These are phyloP conservation scores for Corynorhinus townsendii DNA, from an alignment of 2,113 vertebrate genomes.

Conservation along the genomic window DNA sequence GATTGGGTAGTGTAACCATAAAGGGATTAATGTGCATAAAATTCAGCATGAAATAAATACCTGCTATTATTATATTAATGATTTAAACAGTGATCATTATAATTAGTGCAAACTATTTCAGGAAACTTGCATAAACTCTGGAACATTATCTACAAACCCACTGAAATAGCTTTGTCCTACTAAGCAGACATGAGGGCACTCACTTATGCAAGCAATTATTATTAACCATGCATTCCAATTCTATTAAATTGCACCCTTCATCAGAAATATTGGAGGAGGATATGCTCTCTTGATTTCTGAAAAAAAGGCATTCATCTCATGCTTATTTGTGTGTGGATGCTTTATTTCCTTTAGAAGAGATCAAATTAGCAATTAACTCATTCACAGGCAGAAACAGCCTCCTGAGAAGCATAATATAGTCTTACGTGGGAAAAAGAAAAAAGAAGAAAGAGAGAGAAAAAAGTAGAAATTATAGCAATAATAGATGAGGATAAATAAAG, in stretches of 20 bases:
- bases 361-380: conserved; percentile 66
- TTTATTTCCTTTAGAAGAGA: conserved; percentile 56
- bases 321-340: conserved; percentile 54
- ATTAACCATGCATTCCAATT: conserved; percentile 52
- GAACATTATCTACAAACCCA: neutral
- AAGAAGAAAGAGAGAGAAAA: neutral
- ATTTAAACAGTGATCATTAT: neutral
- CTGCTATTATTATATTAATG: conserved; percentile 14
- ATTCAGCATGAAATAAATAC: neutral
- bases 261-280: conserved; percentile 47
- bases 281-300: conserved; percentile 55
- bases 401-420: conserved; percentile 1
- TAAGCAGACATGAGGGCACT: conserved; percentile 25
- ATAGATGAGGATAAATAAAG: conserved; percentile 30
- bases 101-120: conserved; percentile 23
- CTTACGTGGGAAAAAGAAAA: neutral
- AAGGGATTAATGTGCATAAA: neutral
- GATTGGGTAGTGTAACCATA: neutral
- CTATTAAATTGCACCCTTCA: conserved; percentile 42
- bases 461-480: conserved; percentile 16
- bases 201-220: conserved; percentile 26
- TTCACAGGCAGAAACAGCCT: conserved; percentile 36
- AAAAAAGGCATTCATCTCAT: conserved; percentile 29
- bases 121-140: neutral
- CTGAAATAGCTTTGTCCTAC: conserved; percentile 38